Evolutionary conservation across 2,113 vertebrate species (phyloP), one percentile per base, ranked within the genome.

Genomic region (Echinops telfairi): DNA sequence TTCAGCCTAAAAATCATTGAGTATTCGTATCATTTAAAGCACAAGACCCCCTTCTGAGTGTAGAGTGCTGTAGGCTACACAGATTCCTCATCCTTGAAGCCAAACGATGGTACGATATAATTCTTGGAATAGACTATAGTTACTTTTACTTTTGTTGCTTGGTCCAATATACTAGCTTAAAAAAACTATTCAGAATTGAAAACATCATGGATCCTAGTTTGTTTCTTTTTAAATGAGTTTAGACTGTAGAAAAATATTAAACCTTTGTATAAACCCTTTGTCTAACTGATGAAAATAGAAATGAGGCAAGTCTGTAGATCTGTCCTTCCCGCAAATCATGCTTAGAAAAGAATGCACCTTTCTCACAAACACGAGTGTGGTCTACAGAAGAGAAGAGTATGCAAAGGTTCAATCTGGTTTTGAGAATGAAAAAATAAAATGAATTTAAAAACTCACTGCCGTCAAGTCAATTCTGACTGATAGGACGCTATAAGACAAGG

Each of bases 181-280:
- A 73, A 47, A 3, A 68, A 66, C 10, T 10, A 66, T 29, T 25
- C 23, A 25, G 33, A 75, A 40, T 16, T 83, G 31, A 15, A 68
- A 31, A 29, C 9, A 7, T 47, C 33, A 8, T 75, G 17, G 16
- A 3, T 87, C 33, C 20, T 4, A 79, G n/a, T 75, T n/a, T n/a
- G n/a, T n/a, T n/a, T n/a, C n/a, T 3, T 86, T 43, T 81, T 22
- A 4, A 75, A 78, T 10, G 4, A 70, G 8, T 95, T 75, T 83
- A 99, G 98, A 77, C 0, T 10, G 31, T 38, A 82, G 62, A 27
- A 89, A 93, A 82, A 40, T 25, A 29, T 7, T 31, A 64, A 81
- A 62, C 12, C 3, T 7, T 19, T 17, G 40, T 86, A 12, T n/a
- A 92, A 71, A 57, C 9, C 36, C 31, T 71, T 33, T 71, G 47